These are phyloP conservation scores for Cephus pygmeus DNA, from an alignment of 2,888 invertebrate genomes.

Conservation along the genomic window DNA sequence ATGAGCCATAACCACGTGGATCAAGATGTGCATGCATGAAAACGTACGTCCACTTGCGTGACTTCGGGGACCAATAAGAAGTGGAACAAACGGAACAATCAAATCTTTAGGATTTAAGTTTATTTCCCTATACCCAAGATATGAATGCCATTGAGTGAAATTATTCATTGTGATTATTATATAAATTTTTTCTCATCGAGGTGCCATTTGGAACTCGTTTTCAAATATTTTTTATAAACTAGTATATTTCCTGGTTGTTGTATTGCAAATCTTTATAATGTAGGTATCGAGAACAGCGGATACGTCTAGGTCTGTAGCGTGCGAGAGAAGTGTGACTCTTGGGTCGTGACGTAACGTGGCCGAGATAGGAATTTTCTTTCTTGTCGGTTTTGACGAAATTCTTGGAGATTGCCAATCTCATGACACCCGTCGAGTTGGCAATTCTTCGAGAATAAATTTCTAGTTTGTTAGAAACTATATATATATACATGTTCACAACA, in stretches of 20 bases:
- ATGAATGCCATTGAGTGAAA: not conserved
- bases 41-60: not conserved
- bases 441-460: not conserved
- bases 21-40: not conserved
- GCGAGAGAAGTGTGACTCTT: not conserved
- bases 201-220: not conserved
- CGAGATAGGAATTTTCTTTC: not conserved
- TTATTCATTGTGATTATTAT: not conserved
- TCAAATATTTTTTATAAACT: not conserved
- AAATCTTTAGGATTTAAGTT: not conserved
- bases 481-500: too few species aligned
- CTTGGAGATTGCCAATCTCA: not conserved
- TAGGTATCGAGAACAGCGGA: not conserved
- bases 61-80: not conserved
- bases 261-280: not conserved
- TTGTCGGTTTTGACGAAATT: not conserved
- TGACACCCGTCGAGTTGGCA: not conserved
- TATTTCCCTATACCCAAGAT: not conserved
- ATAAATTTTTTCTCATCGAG: not conserved
- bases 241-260: not conserved
- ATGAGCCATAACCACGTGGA: not conserved
- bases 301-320: not conserved
- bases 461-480: not conserved
- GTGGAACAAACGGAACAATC: not conserved
- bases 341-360: not conserved